A percentile compares a stretch with the other conserved stretches of the same genome.
These are phyloP conservation scores for Endomychus coccineus DNA, from an alignment of 2,888 invertebrate species.

Conservation along the genomic window DNA sequence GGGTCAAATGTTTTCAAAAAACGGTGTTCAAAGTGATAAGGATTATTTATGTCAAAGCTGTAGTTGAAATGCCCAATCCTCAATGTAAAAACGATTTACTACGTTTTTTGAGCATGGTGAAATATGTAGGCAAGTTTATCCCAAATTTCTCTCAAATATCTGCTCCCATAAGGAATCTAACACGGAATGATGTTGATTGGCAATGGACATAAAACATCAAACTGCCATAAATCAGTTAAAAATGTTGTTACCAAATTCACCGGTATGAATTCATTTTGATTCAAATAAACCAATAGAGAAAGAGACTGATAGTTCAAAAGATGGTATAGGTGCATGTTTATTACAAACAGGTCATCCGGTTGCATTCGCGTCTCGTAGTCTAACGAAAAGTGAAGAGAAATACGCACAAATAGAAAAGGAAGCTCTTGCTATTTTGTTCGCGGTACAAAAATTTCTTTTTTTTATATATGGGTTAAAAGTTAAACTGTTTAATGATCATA, in stretches of 20 bases:
- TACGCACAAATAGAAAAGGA: too few species aligned
- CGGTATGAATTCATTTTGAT: slow-evolving; percentile 14
- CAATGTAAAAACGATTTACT: slow-evolving; percentile 19
- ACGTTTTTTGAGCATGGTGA: slow-evolving; percentile 16
- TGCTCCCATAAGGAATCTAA: slow-evolving; percentile 8
- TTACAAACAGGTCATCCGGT: slow-evolving; percentile 25
- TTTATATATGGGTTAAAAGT: too few species aligned
- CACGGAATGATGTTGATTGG: slow-evolving; percentile 8
- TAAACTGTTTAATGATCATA: too few species aligned
- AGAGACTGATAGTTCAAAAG: slow-evolving; percentile 20
- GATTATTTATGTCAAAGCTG: slow-evolving; percentile 22
- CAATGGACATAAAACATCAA: slow-evolving; percentile 10
- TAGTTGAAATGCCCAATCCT: slow-evolving; percentile 19
- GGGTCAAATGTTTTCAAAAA: slow-evolving; percentile 18
- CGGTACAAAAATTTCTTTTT: too few species aligned
- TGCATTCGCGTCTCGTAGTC: too few species aligned
- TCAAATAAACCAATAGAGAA: slow-evolving; percentile 8
- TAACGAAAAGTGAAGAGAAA: too few species aligned
- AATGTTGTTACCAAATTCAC: slow-evolving; percentile 6
- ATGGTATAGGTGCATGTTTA: slow-evolving; percentile 20
- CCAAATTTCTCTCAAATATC: slow-evolving; percentile 10
- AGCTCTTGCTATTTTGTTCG: too few species aligned
- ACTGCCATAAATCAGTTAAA: slow-evolving; percentile 10
- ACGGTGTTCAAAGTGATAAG: slow-evolving; percentile 16
- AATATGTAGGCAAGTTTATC: slow-evolving; percentile 13